Percentiles rank a stretch among this genome's conserved stretches.
phyloP scores from a whole-genome alignment of 2,113 vertebrate genomes.

The Scomber japonicus region DNA sequence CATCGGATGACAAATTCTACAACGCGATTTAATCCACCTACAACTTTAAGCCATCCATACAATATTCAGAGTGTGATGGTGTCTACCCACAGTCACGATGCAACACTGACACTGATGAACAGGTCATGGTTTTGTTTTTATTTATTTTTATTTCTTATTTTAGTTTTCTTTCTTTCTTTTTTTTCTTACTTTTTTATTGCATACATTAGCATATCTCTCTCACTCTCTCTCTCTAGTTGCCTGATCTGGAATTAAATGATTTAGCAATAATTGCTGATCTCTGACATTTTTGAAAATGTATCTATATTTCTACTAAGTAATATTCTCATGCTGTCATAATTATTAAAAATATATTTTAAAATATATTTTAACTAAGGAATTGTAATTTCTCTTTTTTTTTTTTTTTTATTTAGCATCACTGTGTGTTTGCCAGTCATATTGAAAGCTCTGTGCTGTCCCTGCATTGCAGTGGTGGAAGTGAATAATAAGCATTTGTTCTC shows the following conservation, averaged over 20 bases:
- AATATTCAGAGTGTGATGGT: neutral
- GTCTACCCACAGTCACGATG: slow-evolving; percentile 57
- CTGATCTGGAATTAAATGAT: neutral
- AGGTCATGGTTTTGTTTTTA: neutral
- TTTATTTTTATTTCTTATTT: neutral
- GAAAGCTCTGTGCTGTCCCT: neutral
- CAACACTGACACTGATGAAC: slow-evolving; percentile 35
- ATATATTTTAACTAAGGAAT: neutral
- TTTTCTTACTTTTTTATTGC: too few relatives aligned
- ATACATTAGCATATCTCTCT: neutral
- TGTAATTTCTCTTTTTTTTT: neutral
- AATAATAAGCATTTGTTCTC: slow-evolving; percentile 8
- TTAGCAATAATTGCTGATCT: neutral
- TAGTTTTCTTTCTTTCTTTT: too few relatives aligned
- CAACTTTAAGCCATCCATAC: slow-evolving; percentile 36
- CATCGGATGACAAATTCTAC: slow-evolving; percentile 56
- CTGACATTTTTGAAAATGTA: neutral
- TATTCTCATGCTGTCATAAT: neutral
- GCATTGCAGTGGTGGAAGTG: neutral
- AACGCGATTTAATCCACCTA: slow-evolving; percentile 51
- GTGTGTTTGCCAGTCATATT: neutral
- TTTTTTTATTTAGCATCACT: neutral
- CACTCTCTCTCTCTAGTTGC: neutral
- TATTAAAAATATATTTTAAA: neutral
- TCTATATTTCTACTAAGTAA: neutral